Percentiles rank a stretch among this genome's conserved stretches.
phyloP scores from a whole-genome alignment of 2,888 invertebrate species.

The Amiota communis region DNA sequence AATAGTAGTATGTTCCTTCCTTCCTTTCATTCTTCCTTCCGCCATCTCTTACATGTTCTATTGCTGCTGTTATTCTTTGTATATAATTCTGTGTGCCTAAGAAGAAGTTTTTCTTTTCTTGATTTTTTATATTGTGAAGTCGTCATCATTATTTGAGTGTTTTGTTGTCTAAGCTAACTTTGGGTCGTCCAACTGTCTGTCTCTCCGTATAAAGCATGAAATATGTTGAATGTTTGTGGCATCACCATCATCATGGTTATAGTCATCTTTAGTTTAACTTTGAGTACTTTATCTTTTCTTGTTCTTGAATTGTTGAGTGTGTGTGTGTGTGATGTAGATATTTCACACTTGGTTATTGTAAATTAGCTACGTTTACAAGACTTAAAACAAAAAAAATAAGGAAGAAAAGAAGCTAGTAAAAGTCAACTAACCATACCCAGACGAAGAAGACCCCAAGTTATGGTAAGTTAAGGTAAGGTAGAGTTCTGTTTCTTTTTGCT shows the following conservation, averaged over 20 bases:
- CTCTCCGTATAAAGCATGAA: conserved; percentile 1
- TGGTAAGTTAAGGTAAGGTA: too few relatives aligned
- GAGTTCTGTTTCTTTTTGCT: too few relatives aligned
- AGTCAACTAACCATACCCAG: too few relatives aligned
- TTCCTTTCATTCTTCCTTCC: background rate
- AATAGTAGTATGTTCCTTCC: background rate
- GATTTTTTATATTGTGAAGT: background rate
- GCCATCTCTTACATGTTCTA: background rate
- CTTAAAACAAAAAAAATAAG: too few relatives aligned
- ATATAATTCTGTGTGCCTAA: background rate
- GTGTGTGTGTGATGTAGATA: conserved; percentile 9
- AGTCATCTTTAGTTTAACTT: too few relatives aligned
- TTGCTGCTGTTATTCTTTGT: background rate
- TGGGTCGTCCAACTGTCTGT: too few relatives aligned
- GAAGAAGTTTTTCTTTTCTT: background rate
- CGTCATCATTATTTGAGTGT: background rate
- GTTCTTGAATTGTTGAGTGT: background rate
- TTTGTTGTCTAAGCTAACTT: background rate
- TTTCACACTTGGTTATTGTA: conserved; percentile 37
- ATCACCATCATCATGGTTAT: too few relatives aligned
- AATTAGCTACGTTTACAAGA: conserved; percentile 21
- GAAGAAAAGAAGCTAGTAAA: too few relatives aligned
- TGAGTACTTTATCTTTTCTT: background rate
- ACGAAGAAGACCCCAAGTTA: too few relatives aligned
- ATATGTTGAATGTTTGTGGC: conserved; percentile 8